Percentiles rank a stretch among this genome's conserved stretches.
Conservation (phyloP, 2,888 invertebrate species). For the Labia minor region DNA sequence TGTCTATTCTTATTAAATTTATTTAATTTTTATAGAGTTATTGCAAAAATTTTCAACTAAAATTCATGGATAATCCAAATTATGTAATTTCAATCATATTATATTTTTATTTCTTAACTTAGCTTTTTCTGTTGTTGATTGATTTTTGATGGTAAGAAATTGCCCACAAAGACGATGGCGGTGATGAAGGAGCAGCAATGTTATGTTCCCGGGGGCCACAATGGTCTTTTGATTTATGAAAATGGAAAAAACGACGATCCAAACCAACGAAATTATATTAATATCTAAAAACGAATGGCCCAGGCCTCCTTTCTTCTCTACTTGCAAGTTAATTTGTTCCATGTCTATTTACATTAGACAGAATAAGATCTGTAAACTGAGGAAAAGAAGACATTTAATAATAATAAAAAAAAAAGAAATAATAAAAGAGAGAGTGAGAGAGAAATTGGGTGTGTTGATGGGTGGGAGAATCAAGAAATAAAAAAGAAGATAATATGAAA, state of each 20-base stretch:
- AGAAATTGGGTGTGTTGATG: no score
- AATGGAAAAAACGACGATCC: background rate
- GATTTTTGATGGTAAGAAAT: background rate
- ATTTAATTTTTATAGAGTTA: no score
- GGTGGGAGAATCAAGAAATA: no score
- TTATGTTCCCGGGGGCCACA: background rate
- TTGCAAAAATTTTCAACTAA: no score
- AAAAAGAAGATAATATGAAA: background rate
- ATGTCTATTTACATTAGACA: slow-evolving; percentile 1
- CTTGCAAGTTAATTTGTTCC: slow-evolving; percentile 8
- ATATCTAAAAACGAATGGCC: background rate
- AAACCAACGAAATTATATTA: background rate
- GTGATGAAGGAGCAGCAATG: no score
- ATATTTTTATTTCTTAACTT: background rate
- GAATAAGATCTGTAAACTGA: background rate
- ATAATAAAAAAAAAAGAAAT: background rate
- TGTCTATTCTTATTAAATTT: no score
- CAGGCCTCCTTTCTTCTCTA: background rate
- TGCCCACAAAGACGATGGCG: background rate
- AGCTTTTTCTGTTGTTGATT: background rate
- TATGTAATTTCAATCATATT: background rate
- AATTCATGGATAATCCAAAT: background rate
- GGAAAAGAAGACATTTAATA: slow-evolving; percentile 2
- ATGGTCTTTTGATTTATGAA: slow-evolving; percentile 1
- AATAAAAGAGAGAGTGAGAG: no score